Conservation (phyloP, 2,888 invertebrate genomes). For the Tachystola acroxantha region DNA sequence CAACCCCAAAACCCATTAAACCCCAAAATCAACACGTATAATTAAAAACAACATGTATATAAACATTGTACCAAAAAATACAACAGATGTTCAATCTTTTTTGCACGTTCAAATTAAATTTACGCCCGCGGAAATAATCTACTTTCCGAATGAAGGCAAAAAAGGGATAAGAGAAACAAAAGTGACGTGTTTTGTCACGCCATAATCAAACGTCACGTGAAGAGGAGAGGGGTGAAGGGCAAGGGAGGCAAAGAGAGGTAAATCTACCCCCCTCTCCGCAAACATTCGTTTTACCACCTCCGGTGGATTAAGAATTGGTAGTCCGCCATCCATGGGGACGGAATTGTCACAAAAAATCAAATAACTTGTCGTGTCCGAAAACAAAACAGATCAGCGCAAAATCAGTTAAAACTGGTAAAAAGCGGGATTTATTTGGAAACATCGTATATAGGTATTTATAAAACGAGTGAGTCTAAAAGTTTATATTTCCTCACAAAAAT, state of each 20-base stretch:
- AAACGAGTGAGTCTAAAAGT: too few relatives aligned
- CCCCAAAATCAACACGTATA: slow-evolving; percentile 6
- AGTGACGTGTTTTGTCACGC: slow-evolving; percentile 54
- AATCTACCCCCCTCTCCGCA: slow-evolving; percentile 23
- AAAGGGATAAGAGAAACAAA: slow-evolving; percentile 26
- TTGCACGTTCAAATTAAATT: slow-evolving; percentile 7
- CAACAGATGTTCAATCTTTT: slow-evolving; percentile 6
- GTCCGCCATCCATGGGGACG: slow-evolving; percentile 13
- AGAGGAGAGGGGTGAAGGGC: slow-evolving; percentile 15
- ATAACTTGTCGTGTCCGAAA: too few relatives aligned
- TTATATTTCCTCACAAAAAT: too few relatives aligned
- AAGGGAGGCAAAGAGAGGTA: slow-evolving; percentile 12
- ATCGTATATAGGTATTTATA: too few relatives aligned
- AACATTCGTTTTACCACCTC: slow-evolving; percentile 36
- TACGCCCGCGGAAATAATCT: slow-evolving; percentile 15
- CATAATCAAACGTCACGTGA: slow-evolving; percentile 35
- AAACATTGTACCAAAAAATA: slow-evolving; percentile 2
- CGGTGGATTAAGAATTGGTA: slow-evolving; percentile 37
- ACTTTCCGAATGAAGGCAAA: slow-evolving; percentile 18
- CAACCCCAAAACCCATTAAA: slow-evolving; percentile 1
- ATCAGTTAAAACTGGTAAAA: too few relatives aligned
- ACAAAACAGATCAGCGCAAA: too few relatives aligned
- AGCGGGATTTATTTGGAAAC: too few relatives aligned
- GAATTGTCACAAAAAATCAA: neutral
- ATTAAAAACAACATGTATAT: slow-evolving; percentile 9